These are phyloP conservation scores for Anagyrus pseudococci DNA, from an alignment of 2,888 invertebrate species.

Conservation along the genomic window DNA sequence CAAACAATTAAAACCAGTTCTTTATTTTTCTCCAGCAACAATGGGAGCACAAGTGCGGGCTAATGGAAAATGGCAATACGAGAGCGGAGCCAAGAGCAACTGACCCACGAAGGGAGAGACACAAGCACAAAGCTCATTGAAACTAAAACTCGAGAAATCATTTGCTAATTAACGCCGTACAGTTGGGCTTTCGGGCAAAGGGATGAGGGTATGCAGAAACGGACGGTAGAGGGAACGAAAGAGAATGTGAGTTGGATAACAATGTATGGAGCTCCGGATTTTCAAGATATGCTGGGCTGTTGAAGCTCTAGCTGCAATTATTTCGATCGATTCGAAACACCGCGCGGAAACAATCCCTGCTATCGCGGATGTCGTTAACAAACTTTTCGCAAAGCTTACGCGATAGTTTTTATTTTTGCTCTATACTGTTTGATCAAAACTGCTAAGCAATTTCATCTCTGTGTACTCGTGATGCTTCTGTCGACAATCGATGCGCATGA, in stretches of 20 bases:
- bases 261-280: constrained; percentile 11
- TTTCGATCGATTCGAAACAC: too few species aligned
- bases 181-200: too few species aligned
- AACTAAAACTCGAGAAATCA: constrained; percentile 23
- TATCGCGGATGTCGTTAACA: neutral
- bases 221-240: neutral
- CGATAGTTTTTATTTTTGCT: too few species aligned
- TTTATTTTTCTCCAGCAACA: neutral
- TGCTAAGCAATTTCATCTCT: too few species aligned
- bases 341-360: constrained; percentile 5
- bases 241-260: constrained; percentile 23
- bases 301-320: constrained; percentile 13
- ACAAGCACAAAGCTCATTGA: constrained; percentile 1
- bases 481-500: too few species aligned
- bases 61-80: constrained; percentile 22
- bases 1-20: too few species aligned
- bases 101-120: neutral
- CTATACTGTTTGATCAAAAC: too few species aligned
- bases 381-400: neutral
- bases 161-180: constrained; percentile 24
- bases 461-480: too few species aligned
- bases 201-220: neutral
- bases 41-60: neutral
- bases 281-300: constrained; percentile 10
- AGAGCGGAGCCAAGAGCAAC: constrained; percentile 4